Percentiles rank a stretch among this genome's conserved stretches.
These are phyloP conservation scores for Silurus aristotelis DNA, from an alignment of 2,797 vertebrate genomes.

Conservation along the genomic window DNA sequence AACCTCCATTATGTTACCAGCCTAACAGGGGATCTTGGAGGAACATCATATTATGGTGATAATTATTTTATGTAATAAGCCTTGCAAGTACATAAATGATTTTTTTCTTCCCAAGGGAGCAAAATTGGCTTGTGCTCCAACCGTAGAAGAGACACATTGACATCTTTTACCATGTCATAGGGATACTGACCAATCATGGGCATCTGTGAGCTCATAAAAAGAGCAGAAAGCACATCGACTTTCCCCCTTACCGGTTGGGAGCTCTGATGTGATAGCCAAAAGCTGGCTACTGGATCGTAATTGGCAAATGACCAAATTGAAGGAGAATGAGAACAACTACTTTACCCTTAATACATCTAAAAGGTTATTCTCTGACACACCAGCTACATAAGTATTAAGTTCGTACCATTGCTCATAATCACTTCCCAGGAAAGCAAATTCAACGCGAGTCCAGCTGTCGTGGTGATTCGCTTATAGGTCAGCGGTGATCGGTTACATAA, in stretches of 20 bases:
- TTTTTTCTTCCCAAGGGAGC: not conserved
- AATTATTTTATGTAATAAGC: not conserved
- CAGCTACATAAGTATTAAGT: not conserved
- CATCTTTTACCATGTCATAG: no score
- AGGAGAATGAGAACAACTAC: not conserved
- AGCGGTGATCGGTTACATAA: constrained; percentile 47
- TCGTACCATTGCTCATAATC: not conserved
- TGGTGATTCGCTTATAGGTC: constrained; percentile 23
- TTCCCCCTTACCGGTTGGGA: not conserved
- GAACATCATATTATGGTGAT: not conserved
- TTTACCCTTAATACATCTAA: not conserved
- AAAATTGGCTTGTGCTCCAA: not conserved
- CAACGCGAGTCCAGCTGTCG: constrained; percentile 24
- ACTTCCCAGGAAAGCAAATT: constrained; percentile 22
- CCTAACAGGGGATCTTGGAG: not conserved
- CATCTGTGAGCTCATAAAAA: not conserved
- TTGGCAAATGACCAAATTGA: not conserved
- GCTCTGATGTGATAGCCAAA: not conserved
- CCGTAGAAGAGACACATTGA: not conserved
- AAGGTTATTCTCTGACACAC: not conserved
- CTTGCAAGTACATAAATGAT: not conserved
- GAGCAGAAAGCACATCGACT: not conserved
- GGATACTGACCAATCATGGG: not conserved
- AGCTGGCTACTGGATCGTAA: not conserved
- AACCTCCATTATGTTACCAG: constrained; percentile 6